Evolutionary conservation across 1,140 invertebrate species (phyloP), one percentile per base, ranked within the genome.

Genomic region (Tyrophagus putrescentiae): DNA sequence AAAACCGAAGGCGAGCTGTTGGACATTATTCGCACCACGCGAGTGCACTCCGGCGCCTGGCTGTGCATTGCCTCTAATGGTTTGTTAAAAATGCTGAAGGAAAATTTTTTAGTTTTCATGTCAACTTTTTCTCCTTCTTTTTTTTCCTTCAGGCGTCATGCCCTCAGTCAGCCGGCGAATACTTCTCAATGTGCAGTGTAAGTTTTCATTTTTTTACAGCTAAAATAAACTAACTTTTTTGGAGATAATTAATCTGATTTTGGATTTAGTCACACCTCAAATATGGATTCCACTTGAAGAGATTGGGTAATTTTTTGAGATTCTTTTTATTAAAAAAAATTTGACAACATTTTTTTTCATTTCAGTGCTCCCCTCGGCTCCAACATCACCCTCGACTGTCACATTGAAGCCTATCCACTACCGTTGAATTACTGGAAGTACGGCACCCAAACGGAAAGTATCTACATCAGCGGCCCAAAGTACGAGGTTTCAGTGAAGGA

Each of bases 21-120:
- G 36, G 39, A 59, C n/a, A 59, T 59, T 29, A 42, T 31, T 2
- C 57, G 57, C 44, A 45, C 50, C 2, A 59, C 57, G 4, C 29
- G 88, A 57, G 72, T 92, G 45, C 85, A 89, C 68, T 91, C 91
- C 85, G 87, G 87, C 18, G 84, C 83, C 36, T 91, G 90, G 73
- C 77, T 91, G 33, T 91, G 87, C 71, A 89, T 92, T 61, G 87
- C 87, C 13, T 65, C 80, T 77, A 71, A 70, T 61, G 74, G 75
- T 59, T 27, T n/a, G n/a, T n/a, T 39, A 39, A 39, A 39, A 39
- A 13, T 39, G 13, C 13, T 54, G 52, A 54, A 7, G 7, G 6
- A 41, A 32, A 32, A 7, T 41, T 54, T 54, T 5, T 27, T 42
- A 42, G 28, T 54, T 28, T 48, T 39, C 9, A 9, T 21, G 11